Conservation (phyloP, 2,797 vertebrate species). For the Micropoecilia bifurca region DNA sequence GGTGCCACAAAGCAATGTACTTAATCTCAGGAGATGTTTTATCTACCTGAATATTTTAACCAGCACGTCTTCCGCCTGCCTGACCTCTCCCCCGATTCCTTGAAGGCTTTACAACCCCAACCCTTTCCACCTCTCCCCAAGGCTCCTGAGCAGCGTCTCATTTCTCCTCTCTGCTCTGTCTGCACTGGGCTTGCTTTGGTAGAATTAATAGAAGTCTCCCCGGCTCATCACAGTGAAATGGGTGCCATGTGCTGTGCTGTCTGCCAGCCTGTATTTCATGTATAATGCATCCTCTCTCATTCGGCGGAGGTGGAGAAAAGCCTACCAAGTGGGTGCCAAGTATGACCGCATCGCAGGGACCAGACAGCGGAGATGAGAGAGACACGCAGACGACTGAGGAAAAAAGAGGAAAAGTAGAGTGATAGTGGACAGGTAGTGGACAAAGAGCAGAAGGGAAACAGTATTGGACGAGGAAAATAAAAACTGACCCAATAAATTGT, state of each 20-base stretch:
- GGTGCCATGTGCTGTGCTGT: conserved; percentile 64
- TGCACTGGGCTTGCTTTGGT: conserved; percentile 59
- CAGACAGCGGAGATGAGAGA: conserved; percentile 19
- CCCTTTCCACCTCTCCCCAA: not conserved
- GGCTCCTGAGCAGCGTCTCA: conserved; percentile 40
- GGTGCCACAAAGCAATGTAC: conserved; percentile 2
- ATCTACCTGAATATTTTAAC: conserved; percentile 51
- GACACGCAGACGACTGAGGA: not conserved
- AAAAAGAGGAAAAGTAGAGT: conserved; percentile 12
- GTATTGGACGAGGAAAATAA: not conserved
- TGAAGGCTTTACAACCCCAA: conserved; percentile 24
- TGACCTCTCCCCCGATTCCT: conserved; percentile 38
- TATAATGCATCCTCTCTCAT: conserved; percentile 71
- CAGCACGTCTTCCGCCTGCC: conserved; percentile 32
- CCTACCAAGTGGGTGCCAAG: conserved; percentile 59
- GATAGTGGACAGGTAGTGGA: not conserved
- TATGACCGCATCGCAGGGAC: conserved; percentile 52
- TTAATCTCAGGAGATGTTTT: conserved; percentile 16
- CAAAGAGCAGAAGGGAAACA: not conserved
- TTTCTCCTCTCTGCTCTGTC: conserved; percentile 50
- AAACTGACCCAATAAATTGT: not conserved
- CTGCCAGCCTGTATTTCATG: conserved; percentile 72
- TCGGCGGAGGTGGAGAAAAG: conserved; percentile 56
- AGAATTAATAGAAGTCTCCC: conserved; percentile 69
- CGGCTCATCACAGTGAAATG: conserved; percentile 59